Evolutionary conservation across 1,140 invertebrate species (phyloP).

Genomic region (Bombus consobrinus): DNA sequence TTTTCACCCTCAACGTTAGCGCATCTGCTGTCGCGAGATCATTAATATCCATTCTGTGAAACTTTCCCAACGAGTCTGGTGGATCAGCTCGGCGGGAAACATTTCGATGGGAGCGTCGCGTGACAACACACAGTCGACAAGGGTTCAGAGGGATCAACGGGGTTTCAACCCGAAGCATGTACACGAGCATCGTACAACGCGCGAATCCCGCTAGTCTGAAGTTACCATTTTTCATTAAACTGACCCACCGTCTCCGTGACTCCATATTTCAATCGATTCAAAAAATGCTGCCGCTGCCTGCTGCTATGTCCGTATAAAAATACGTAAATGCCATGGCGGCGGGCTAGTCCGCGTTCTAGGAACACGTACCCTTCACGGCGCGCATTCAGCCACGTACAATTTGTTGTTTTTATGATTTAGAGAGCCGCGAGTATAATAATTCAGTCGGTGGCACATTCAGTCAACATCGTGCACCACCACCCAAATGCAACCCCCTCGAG

Average conservation of each 20-base stretch:
- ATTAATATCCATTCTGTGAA: constrained; percentile 32
- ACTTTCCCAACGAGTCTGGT: constrained; percentile 15
- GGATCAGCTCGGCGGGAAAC: constrained; percentile 17
- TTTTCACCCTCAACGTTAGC: background rate
- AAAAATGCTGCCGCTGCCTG: constrained; percentile 61
- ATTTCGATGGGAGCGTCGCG: constrained; percentile 30
- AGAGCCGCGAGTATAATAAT: constrained; percentile 73
- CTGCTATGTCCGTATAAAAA: background rate
- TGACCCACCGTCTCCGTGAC: constrained; percentile 53
- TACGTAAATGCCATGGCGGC: constrained; percentile 9
- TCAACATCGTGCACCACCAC: constrained; percentile 7
- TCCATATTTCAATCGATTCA: constrained; percentile 76
- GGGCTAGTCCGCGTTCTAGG: background rate
- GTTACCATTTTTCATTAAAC: constrained; percentile 78
- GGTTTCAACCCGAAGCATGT: constrained; percentile 35
- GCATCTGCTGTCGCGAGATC: constrained; percentile 3
- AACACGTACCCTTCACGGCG: background rate
- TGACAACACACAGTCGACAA: constrained; percentile 19
- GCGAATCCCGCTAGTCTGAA: constrained; percentile 49
- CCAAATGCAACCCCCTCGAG: constrained; percentile 58
- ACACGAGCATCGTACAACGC: constrained; percentile 43
- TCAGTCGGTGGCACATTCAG: constrained; percentile 69
- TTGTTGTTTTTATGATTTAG: constrained; percentile 79
- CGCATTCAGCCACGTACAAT: constrained; percentile 61
- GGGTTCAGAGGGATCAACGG: constrained; percentile 50